phyloP scores from a whole-genome alignment of 2,113 vertebrate species.

The Chionomys nivalis region DNA sequence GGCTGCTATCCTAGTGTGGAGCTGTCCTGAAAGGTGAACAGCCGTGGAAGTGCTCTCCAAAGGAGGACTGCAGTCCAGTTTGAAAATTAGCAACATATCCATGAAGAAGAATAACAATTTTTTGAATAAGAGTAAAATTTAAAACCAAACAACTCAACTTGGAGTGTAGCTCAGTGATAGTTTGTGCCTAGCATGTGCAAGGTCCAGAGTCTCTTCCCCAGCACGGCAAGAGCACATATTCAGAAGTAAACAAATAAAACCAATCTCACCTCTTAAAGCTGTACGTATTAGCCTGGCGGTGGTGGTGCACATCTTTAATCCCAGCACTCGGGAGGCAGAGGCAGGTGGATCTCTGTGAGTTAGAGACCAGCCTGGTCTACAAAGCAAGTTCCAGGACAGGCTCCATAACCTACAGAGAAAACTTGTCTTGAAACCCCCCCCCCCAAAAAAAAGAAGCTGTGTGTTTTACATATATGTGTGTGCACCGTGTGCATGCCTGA shows the following conservation, averaged over 20 bases:
- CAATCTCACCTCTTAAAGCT: slow-evolving; percentile 22
- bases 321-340: too few relatives aligned
- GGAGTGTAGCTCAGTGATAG: not conserved
- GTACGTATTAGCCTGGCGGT: too few relatives aligned
- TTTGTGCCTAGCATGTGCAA: not conserved
- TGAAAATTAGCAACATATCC: not conserved
- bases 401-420: too few relatives aligned
- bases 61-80: not conserved
- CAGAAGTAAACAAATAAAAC: slow-evolving; percentile 32
- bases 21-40: not conserved
- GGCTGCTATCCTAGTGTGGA: not conserved
- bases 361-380: too few relatives aligned
- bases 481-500: not conserved
- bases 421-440: too few relatives aligned
- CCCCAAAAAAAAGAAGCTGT: too few relatives aligned
- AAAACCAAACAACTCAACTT: not conserved
- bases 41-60: not conserved
- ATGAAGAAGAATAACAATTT: not conserved
- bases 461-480: not conserved
- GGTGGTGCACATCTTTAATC: too few relatives aligned
- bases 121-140: not conserved
- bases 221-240: not conserved
- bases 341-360: too few relatives aligned
- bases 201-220: not conserved
- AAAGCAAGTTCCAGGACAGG: too few relatives aligned